These are phyloP conservation scores for Andrena cerasifolii DNA, from an alignment of 1,140 invertebrate genomes.

Conservation along the genomic window DNA sequence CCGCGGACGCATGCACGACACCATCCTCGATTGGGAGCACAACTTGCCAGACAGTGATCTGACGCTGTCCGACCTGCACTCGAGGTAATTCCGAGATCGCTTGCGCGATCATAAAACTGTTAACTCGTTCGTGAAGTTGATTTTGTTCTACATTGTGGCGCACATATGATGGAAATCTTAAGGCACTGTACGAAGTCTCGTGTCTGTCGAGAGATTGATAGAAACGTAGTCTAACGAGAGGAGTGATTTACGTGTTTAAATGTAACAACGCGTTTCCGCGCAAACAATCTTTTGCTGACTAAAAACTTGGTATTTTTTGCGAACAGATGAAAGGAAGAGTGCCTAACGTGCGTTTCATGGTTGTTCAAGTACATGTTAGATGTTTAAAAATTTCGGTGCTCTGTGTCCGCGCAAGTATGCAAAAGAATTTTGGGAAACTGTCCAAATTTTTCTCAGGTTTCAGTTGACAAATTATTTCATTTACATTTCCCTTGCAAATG, in stretches of 20 bases:
- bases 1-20: conserved; percentile 94
- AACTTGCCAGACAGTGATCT: conserved; percentile 95
- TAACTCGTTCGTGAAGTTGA: neutral
- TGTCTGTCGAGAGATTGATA: neutral
- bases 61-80: conserved; percentile 92
- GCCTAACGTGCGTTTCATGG: conserved; percentile 17
- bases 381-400: conserved; percentile 17
- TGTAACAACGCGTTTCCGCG: neutral
- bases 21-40: conserved; percentile 99
- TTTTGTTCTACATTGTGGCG: neutral
- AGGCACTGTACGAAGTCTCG: neutral
- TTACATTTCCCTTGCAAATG: neutral
- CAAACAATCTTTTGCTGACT: neutral
- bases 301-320: conserved; percentile 36
- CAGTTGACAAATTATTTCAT: conserved; percentile 39
- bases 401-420: conserved; percentile 6
- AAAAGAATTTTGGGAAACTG: conserved; percentile 25
- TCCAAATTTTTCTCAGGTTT: conserved; percentile 37
- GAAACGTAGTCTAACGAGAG: neutral
- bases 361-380: conserved; percentile 36
- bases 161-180: neutral
- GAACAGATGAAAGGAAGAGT: conserved; percentile 31
- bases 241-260: neutral
- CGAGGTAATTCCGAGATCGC: conserved; percentile 85
- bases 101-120: neutral